Percentiles rank a stretch among this genome's conserved stretches.
These are phyloP conservation scores for Phenganax stokvisi DNA, from an alignment of 92 coral and sea anemone genomes.

Conservation along the genomic window DNA sequence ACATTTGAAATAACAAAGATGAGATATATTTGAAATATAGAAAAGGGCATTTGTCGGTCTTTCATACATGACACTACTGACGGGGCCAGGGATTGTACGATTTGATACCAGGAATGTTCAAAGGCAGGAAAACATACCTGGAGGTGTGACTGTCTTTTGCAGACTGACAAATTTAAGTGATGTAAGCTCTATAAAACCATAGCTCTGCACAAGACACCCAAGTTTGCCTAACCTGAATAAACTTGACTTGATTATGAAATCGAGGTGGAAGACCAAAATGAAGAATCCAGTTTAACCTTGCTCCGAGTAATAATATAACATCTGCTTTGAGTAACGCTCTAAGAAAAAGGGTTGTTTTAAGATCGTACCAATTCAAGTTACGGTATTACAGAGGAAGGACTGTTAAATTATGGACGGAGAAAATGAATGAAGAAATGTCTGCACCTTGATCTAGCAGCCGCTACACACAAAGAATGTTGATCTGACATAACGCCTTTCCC, in stretches of 20 bases:
- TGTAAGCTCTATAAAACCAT: not conserved
- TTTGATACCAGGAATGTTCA: too few species aligned
- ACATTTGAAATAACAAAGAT: too few species aligned
- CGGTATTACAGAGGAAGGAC: not conserved
- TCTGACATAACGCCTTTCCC: slow-evolving; percentile 96
- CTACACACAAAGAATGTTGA: slow-evolving; percentile 84
- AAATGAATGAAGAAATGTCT: not conserved
- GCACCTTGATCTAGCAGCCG: slow-evolving; percentile 82
- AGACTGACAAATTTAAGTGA: too few species aligned
- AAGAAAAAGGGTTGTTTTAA: not conserved
- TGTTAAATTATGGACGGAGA: not conserved
- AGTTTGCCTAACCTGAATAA: slow-evolving; percentile 66
- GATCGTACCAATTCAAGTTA: not conserved
- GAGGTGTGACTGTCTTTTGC: too few species aligned
- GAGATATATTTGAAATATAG: too few species aligned
- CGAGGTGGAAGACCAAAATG: slow-evolving; percentile 94
- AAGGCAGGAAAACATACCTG: too few species aligned
- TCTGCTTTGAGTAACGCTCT: slow-evolving; percentile 91
- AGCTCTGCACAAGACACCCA: slow-evolving; percentile 9
- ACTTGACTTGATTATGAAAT: slow-evolving; percentile 63
- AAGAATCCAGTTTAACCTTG: slow-evolving; percentile 93
- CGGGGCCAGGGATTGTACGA: too few species aligned
- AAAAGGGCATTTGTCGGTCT: too few species aligned
- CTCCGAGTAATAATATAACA: slow-evolving; percentile 80
- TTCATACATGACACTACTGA: too few species aligned